Base-by-base conservation (phyloP, 1,140 invertebrate genomes). In the Galleria mellonella region DNA sequence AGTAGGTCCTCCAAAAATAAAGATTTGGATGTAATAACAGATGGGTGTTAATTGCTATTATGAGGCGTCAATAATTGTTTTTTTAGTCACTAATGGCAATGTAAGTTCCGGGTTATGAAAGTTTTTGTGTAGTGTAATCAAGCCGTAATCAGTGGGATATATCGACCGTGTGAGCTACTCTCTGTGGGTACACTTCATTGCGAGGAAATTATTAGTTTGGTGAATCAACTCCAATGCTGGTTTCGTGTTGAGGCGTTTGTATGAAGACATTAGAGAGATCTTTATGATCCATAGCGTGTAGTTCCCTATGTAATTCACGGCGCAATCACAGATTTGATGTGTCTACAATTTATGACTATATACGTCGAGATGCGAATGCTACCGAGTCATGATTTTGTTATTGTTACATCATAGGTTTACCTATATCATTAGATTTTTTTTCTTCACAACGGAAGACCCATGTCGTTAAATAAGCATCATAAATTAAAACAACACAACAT, bases 101-200 rank as follows among this genome's bases (percentile, higher is more conserved):
- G 52, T 58, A 68, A 81, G 72, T 79, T 81, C 76, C 76, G 79
- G 76, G 72, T 69, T 69, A 67, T 67, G 65, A 63, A 58, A 71
- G 74, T 78, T 83, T 83, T 81, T 83, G 71, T 81, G 46, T 54
- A 57, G 62, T 75, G 61, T 74, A 83, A 83, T 83, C 74, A 75
- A 81, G 64, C 28, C 55, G 66, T 77, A 79, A 79, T 81, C 66
- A 78, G 64, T 49, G 73, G 73, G 70, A 74, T 44, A 68, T 63
- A 43, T 63, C 64, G 64, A 72, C 58, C 69, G 68, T 74, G 71
- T 75, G 70, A 77, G 72, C 62, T 69, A 64, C 63, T 64, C 60
- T 39, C 49, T 30, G 39, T 39, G 47, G 48, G 43, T 47, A 49
- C 55, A 47, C 43, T 55, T 68, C 55, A 55, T 51, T 57, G 56